A percentile compares a stretch with the other conserved stretches of the same genome.
Conservation (phyloP, 2,888 invertebrate genomes). For the Pachycephus smyrnensis region DNA sequence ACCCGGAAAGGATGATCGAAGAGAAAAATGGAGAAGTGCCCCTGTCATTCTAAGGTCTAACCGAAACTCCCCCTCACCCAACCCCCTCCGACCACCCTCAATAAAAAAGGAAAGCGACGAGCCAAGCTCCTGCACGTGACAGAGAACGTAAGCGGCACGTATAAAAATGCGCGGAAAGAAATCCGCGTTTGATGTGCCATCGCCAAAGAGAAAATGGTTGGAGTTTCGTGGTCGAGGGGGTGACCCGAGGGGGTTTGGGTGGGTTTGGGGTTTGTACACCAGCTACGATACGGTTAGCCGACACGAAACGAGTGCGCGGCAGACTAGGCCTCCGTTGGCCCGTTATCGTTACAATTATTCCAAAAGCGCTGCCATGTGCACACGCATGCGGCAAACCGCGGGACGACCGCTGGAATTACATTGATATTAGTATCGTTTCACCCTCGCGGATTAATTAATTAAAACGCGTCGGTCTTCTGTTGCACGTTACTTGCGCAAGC, state of each 20-base stretch:
- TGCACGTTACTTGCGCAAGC: neutral
- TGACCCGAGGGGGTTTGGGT: no score
- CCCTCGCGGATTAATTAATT: conserved; percentile 63
- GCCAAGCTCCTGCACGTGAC: conserved; percentile 47
- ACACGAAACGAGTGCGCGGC: conserved; percentile 18
- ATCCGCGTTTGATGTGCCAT: conserved; percentile 61
- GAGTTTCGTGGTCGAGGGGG: no score
- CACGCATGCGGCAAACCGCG: conserved; percentile 54
- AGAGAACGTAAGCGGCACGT: conserved; percentile 42
- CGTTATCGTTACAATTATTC: conserved; percentile 50
- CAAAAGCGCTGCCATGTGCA: conserved; percentile 25
- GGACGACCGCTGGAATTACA: conserved; percentile 57
- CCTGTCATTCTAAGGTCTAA: no score
- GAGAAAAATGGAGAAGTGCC: no score
- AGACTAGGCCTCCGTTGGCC: conserved; percentile 2
- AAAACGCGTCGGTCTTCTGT: conserved; percentile 43
- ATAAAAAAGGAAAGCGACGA: no score
- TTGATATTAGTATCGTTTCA: conserved; percentile 63
- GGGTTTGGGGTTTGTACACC: no score
- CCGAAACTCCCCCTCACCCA: no score
- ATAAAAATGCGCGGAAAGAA: conserved; percentile 52
- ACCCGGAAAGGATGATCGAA: no score
- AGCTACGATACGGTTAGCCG: conserved; percentile 29
- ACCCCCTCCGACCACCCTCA: no score
- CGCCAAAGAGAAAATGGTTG: conserved; percentile 54